Conservation (phyloP, 2,113 vertebrate species). For the Phylloscopus whistleri region DNA sequence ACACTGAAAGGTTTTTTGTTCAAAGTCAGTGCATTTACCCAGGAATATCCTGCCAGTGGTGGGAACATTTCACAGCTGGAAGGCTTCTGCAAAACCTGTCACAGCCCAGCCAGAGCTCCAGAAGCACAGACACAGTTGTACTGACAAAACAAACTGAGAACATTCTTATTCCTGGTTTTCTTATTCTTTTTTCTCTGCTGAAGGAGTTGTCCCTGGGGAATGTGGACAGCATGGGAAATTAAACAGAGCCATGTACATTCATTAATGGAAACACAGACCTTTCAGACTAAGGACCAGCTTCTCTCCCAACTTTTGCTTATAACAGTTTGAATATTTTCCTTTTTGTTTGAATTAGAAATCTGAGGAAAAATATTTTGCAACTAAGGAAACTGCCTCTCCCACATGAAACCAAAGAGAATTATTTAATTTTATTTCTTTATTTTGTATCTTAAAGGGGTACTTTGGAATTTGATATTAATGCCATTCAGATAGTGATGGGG, state of each 20-base stretch:
- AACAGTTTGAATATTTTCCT: not conserved
- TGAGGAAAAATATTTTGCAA: not conserved
- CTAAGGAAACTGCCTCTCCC: not conserved
- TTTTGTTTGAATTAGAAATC: not conserved
- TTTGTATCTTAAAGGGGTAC: not conserved
- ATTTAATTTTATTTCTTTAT: not conserved
- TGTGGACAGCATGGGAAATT: not conserved
- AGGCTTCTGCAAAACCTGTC: not conserved
- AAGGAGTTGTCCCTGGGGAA: not conserved
- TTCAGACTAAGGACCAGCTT: not conserved
- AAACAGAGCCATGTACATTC: not conserved
- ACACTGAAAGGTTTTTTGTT: not conserved
- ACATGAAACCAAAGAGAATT: not conserved
- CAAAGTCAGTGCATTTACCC: not conserved
- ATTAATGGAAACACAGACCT: not conserved
- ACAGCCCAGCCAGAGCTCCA: not conserved
- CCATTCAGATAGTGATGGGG: not conserved
- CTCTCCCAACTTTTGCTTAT: not conserved
- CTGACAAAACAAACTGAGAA: not conserved
- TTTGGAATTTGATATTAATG: not conserved
- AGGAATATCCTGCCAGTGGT: not conserved
- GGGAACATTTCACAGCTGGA: not conserved
- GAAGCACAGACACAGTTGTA: not conserved
- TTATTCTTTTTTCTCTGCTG: not conserved
- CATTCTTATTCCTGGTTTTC: not conserved